Conservation (phyloP, 2,797 vertebrate genomes). For the Phyllotis vaccarum region DNA sequence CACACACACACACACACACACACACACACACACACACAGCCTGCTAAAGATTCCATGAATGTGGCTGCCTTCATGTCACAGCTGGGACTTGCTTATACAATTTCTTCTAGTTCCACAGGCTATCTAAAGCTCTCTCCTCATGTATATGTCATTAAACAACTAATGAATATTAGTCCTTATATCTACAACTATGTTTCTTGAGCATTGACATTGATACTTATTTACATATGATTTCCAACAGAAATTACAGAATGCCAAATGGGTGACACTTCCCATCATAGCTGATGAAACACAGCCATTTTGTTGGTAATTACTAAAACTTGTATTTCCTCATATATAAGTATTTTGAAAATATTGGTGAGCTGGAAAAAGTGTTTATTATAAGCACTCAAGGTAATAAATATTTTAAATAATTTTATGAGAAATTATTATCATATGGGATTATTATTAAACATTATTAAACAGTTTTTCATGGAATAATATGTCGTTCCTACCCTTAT, state of each 20-base stretch:
- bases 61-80: background rate
- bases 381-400: background rate
- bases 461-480: background rate
- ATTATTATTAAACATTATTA: background rate
- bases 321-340: conserved; percentile 34
- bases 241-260: conserved; percentile 22
- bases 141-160: conserved; percentile 25
- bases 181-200: conserved; percentile 10
- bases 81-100: background rate
- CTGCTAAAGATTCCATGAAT: background rate
- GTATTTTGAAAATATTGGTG: conserved; percentile 10
- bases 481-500: background rate
- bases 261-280: background rate
- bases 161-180: background rate
- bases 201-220: conserved; percentile 35
- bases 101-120: conserved; percentile 12
- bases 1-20: no score
- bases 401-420: conserved; percentile 51
- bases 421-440: background rate
- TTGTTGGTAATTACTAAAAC: background rate
- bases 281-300: conserved; percentile 1
- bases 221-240: conserved; percentile 10
- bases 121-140: background rate
- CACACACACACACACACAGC: background rate
- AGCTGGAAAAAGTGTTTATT: background rate